A percentile compares a stretch with the other conserved stretches of the same genome.
Evolutionary conservation across 1,140 invertebrate species (phyloP).

Genomic region (Bombus pascuorum): DNA sequence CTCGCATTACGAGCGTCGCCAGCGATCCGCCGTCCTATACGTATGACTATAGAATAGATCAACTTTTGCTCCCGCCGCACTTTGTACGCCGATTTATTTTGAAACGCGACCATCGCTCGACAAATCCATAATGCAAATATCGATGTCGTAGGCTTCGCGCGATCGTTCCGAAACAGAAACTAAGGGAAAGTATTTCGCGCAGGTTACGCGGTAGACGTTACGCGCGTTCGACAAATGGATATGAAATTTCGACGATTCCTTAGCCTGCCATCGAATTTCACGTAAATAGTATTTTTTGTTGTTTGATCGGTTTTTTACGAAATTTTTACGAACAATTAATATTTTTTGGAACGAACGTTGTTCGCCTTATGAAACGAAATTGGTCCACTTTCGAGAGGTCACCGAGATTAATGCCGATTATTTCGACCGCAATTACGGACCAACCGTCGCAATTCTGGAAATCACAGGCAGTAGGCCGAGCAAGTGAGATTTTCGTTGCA

Average conservation of each 20-base stretch:
- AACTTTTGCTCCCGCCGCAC: slow-evolving; percentile 57
- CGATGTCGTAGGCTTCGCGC: slow-evolving; percentile 33
- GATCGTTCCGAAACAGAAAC: slow-evolving; percentile 12
- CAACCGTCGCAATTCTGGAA: slow-evolving; percentile 42
- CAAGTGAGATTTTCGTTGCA: slow-evolving; percentile 11
- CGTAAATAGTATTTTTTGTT: neutral
- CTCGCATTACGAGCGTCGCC: slow-evolving; percentile 64
- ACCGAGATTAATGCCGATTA: slow-evolving; percentile 28
- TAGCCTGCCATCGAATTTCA: neutral
- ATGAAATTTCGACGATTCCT: neutral
- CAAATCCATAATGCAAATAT: slow-evolving; percentile 64
- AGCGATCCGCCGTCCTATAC: slow-evolving; percentile 42
- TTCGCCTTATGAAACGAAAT: neutral
- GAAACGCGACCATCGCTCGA: slow-evolving; percentile 51
- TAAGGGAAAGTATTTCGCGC: slow-evolving; percentile 25
- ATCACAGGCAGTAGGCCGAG: slow-evolving; percentile 14
- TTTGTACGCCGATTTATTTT: slow-evolving; percentile 63
- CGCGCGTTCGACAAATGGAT: neutral
- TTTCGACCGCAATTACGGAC: slow-evolving; percentile 49
- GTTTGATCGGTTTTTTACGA: neutral
- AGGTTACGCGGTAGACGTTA: neutral
- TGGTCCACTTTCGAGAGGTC: slow-evolving; percentile 1
- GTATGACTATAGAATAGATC: slow-evolving; percentile 51
- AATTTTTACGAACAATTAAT: neutral
- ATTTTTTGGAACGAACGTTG: neutral